Percentiles rank a stretch among this genome's conserved stretches.
Conservation (phyloP, 2,113 vertebrate genomes). For the Madoqua kirkii region DNA sequence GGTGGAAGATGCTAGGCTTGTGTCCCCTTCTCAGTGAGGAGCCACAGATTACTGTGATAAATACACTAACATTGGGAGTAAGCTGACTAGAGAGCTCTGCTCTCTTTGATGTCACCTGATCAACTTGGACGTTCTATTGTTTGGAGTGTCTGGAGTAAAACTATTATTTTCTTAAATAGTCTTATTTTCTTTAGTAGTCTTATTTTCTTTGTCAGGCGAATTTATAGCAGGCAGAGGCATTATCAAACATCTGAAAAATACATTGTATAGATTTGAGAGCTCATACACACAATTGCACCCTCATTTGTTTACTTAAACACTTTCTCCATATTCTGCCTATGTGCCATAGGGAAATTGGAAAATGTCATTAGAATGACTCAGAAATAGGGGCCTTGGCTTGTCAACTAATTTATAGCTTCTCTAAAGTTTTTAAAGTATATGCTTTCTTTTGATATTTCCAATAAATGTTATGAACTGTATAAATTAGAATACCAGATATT, state of each 20-base stretch:
- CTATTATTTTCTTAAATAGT: conserved; percentile 10
- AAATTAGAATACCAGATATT: neutral
- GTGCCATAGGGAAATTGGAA: conserved; percentile 18
- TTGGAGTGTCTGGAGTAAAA: neutral
- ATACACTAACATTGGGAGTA: neutral
- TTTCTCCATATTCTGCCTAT: neutral
- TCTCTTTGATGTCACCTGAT: conserved; percentile 7
- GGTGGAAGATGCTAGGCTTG: neutral
- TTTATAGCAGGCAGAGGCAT: conserved; percentile 13
- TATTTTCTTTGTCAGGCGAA: conserved; percentile 32
- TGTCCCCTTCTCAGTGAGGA: neutral
- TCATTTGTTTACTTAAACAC: neutral
- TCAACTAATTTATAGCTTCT: neutral
- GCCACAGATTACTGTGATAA: neutral
- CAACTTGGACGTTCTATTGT: neutral
- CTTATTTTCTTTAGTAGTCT: conserved; percentile 17
- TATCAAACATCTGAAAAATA: neutral
- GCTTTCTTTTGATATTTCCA: neutral
- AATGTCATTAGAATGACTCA: conserved; percentile 31
- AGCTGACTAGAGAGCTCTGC: neutral
- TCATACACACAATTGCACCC: neutral
- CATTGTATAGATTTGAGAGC: neutral
- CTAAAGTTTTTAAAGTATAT: neutral
- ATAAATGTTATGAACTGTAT: neutral
- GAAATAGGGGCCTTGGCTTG: neutral